Conservation (phyloP, 1,140 invertebrate species). For the Nautilus pompilius region DNA sequence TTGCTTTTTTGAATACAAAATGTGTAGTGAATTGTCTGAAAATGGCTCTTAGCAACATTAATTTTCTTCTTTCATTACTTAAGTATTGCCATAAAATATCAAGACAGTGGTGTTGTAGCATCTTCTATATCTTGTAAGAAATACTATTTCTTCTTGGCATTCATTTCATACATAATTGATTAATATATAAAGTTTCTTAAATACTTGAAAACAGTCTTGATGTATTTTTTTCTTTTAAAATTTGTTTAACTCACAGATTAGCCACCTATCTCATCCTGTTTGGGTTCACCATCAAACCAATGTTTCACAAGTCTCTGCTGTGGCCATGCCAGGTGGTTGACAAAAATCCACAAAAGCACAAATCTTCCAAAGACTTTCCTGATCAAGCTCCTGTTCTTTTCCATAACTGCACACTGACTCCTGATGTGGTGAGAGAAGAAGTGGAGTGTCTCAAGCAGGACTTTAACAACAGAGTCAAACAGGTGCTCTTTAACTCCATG, state of each 20-base stretch:
- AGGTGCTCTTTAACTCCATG: slow-evolving; percentile 85
- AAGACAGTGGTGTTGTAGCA: too few relatives aligned
- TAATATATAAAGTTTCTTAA: too few relatives aligned
- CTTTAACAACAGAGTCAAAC: slow-evolving; percentile 84
- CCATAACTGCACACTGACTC: slow-evolving; percentile 56
- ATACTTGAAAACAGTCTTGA: too few relatives aligned
- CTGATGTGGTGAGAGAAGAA: slow-evolving; percentile 72
- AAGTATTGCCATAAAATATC: too few relatives aligned
- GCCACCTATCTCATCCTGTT: slow-evolving; percentile 84
- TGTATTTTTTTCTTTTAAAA: too few relatives aligned
- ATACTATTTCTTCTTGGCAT: too few relatives aligned
- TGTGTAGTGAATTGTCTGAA: too few relatives aligned
- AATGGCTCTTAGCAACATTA: too few relatives aligned
- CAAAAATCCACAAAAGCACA: slow-evolving; percentile 12
- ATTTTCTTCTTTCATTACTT: too few relatives aligned
- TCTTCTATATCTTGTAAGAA: too few relatives aligned
- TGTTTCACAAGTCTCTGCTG: slow-evolving; percentile 45
- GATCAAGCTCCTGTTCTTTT: slow-evolving; percentile 43
- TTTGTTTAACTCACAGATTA: slow-evolving; percentile 59
- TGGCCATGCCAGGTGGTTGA: slow-evolving; percentile 39
- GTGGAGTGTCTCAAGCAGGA: slow-evolving; percentile 79
- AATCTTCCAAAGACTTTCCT: neutral
- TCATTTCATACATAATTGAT: too few relatives aligned
- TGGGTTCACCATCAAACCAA: slow-evolving; percentile 58
- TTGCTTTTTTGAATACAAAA: too few relatives aligned